Percentiles rank a stretch among this genome's conserved stretches.
phyloP scores from a whole-genome alignment of 1,140 invertebrate species.

The Leguminivora glycinivorella region DNA sequence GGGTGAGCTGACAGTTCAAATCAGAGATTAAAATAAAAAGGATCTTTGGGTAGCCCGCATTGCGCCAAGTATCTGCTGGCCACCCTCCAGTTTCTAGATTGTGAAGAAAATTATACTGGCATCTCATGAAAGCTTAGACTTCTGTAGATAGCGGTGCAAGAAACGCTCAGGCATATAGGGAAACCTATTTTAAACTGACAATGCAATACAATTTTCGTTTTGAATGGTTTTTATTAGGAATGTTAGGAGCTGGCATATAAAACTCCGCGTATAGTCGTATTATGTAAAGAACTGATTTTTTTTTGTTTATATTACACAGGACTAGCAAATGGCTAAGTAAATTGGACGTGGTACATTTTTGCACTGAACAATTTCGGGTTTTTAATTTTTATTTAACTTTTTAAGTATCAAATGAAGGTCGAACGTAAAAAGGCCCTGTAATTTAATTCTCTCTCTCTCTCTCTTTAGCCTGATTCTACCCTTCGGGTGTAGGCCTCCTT shows the following conservation, averaged over 20 bases:
- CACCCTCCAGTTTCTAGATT: conserved; percentile 68
- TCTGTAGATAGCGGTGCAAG: conserved; percentile 27
- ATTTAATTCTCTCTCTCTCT: no score
- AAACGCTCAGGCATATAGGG: conserved; percentile 2
- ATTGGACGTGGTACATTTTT: background rate
- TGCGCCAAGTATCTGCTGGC: conserved; percentile 65
- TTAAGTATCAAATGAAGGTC: no score
- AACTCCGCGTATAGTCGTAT: background rate
- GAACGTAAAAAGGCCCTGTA: no score
- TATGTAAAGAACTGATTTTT: no score
- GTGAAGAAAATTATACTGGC: conserved; percentile 69
- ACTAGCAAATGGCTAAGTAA: conserved; percentile 26
- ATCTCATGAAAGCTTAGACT: conserved; percentile 54
- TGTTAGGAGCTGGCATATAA: background rate
- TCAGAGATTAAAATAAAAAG: conserved; percentile 41
- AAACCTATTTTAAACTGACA: conserved; percentile 26
- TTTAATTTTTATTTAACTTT: no score
- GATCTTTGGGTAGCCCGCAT: conserved; percentile 47
- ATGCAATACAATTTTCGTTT: conserved; percentile 10
- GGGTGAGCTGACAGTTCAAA: conserved; percentile 6
- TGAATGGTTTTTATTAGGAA: background rate
- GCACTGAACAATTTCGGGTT: no score
- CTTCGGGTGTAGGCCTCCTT: no score
- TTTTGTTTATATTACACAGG: no score
- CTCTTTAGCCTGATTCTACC: no score